phyloP scores from a whole-genome alignment of 1,140 invertebrate species.

The Aphidius gifuensis region DNA sequence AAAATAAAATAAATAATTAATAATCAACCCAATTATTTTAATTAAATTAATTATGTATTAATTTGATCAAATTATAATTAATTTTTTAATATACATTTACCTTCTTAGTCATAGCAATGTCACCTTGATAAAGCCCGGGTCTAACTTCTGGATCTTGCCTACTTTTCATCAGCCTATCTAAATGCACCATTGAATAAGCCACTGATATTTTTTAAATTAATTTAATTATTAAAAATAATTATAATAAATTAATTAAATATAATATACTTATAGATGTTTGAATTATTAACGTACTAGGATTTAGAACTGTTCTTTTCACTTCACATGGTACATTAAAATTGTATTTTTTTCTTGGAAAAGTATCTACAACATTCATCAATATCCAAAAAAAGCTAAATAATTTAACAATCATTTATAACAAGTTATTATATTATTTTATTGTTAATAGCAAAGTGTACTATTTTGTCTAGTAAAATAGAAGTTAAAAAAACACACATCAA shows the following conservation, averaged over 20 bases:
- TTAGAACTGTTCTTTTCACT: slow-evolving; percentile 47
- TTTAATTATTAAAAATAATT: background rate
- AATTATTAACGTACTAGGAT: slow-evolving; percentile 48
- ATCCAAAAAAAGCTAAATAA: background rate
- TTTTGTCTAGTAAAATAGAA: background rate
- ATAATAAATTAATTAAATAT: background rate
- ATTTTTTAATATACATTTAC: slow-evolving; percentile 29
- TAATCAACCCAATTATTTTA: too few relatives aligned
- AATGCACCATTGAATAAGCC: background rate
- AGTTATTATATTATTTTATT: background rate
- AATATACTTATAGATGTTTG: slow-evolving; percentile 38
- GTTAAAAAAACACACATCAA: background rate
- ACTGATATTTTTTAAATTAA: background rate
- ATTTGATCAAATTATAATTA: background rate
- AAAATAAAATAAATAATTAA: background rate
- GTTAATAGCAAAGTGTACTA: background rate
- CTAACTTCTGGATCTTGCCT: slow-evolving; percentile 64
- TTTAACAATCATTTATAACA: background rate
- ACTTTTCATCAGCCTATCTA: background rate
- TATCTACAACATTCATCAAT: background rate
- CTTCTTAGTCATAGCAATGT: slow-evolving; percentile 61
- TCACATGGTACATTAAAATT: slow-evolving; percentile 40
- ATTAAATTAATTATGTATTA: background rate
- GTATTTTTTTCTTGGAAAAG: slow-evolving; percentile 11
- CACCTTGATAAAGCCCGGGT: slow-evolving; percentile 67